Evolutionary conservation across 2,888 invertebrate genomes (phyloP).

Genomic region (Philereme transversata): DNA sequence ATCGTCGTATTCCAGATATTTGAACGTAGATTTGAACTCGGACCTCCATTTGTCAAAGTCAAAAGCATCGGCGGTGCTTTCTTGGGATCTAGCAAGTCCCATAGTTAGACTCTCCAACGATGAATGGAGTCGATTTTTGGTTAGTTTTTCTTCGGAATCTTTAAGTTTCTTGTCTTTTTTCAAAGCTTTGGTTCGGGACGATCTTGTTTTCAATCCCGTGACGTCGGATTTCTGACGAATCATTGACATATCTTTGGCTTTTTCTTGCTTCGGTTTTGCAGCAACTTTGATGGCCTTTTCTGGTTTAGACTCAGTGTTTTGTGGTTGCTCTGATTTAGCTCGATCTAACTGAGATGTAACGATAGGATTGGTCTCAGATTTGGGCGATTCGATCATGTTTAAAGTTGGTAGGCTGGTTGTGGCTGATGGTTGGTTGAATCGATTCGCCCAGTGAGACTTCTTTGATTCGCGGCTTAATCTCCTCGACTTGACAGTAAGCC

Average conservation of each 20-base stretch:
- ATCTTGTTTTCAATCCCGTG: constrained; percentile 81
- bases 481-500: constrained; percentile 94
- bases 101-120: constrained; percentile 75
- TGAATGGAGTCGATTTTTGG: constrained; percentile 73
- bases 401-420: constrained; percentile 92
- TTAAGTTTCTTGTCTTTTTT: constrained; percentile 66
- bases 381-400: constrained; percentile 80
- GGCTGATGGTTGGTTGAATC: constrained; percentile 92
- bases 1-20: constrained; percentile 74
- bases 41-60: constrained; percentile 78
- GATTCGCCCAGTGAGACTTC: constrained; percentile 87
- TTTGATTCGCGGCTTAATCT: constrained; percentile 83
- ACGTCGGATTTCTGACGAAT: constrained; percentile 85
- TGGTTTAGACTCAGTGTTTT: constrained; percentile 34
- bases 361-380: constrained; percentile 66
- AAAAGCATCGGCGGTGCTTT: constrained; percentile 70
- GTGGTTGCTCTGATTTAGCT: constrained; percentile 73
- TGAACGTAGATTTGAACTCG: constrained; percentile 72
- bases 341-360: constrained; percentile 57
- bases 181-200: constrained; percentile 63
- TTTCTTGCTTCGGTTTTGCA: constrained; percentile 40
- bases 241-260: constrained; percentile 62
- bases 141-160: constrained; percentile 56
- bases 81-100: constrained; percentile 71
- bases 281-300: constrained; percentile 31